A percentile compares a stretch with the other conserved stretches of the same genome.
Conservation (phyloP, 2,797 vertebrate genomes). For the Syndactyla subalaris region DNA sequence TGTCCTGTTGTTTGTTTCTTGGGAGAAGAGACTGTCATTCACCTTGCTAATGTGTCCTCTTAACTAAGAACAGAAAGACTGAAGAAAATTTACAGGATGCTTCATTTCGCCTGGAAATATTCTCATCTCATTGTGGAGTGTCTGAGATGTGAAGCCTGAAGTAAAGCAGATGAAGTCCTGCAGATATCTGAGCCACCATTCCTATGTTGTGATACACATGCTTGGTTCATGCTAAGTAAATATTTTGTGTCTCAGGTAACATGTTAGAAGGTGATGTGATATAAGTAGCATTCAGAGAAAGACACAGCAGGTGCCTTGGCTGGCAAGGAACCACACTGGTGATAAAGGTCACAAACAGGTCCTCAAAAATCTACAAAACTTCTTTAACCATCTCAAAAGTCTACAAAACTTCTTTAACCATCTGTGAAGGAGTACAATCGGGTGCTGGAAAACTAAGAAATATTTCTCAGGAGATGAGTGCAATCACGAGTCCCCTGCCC, state of each 20-base stretch:
- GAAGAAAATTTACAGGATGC: neutral
- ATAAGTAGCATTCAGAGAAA: neutral
- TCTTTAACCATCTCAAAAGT: neutral
- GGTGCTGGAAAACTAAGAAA: neutral
- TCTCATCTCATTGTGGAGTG: neutral
- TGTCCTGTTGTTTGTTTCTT: neutral
- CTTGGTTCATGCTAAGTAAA: neutral
- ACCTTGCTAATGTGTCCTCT: neutral
- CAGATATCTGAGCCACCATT: neutral
- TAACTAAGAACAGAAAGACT: neutral
- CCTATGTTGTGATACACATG: neutral
- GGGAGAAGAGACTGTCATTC: neutral
- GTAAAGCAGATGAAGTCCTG: neutral
- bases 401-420: neutral
- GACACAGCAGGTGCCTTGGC: neutral
- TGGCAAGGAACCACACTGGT: neutral
- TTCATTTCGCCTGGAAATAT: neutral
- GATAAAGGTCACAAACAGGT: neutral
- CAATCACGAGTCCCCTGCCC: neutral
- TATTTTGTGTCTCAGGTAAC: neutral
- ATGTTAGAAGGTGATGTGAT: neutral
- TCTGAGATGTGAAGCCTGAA: neutral
- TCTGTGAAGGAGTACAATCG: neutral
- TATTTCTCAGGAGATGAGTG: neutral
- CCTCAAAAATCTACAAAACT: neutral